Percentiles rank a stretch among this genome's conserved stretches.
Conservation (phyloP, 2,888 invertebrate species). For the Drosophila lacicola region DNA sequence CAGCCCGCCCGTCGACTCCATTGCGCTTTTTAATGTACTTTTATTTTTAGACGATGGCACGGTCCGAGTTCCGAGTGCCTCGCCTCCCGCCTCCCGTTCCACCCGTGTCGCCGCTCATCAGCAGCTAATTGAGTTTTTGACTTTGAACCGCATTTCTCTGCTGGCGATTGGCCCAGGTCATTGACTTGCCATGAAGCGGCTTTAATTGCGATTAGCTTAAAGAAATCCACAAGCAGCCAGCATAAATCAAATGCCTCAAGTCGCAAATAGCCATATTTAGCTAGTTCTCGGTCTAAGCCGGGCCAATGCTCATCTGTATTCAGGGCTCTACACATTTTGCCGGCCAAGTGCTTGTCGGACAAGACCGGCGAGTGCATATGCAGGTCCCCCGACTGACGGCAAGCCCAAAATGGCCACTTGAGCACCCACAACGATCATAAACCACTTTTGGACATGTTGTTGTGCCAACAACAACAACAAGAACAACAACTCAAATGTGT, state of each 20-base stretch:
- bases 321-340: constrained; percentile 51
- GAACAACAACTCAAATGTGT: constrained; percentile 43
- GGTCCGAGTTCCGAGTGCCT: constrained; percentile 28
- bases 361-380: constrained; percentile 58
- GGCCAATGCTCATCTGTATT: constrained; percentile 71
- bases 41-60: constrained; percentile 48
- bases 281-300: constrained; percentile 42
- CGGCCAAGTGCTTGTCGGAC: constrained; percentile 74
- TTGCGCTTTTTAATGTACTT: constrained; percentile 38
- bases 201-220: constrained; percentile 48
- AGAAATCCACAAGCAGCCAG: constrained; percentile 15
- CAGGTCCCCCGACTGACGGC: constrained; percentile 17
- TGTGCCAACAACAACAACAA: constrained; percentile 64
- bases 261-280: constrained; percentile 52
- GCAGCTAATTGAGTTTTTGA: constrained; percentile 76
- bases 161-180: constrained; percentile 56
- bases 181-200: constrained; percentile 47
- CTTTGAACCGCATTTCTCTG: constrained; percentile 64
- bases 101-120: constrained; percentile 12
- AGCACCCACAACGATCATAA: constrained; percentile 77
- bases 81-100: constrained; percentile 4
- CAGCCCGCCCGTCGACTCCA: constrained; percentile 47
- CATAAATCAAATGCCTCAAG: constrained; percentile 64
- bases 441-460: constrained; percentile 79
- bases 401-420: constrained; percentile 75